Evolutionary conservation across 1,140 invertebrate species (phyloP).

Genomic region (Drosophila bocki): DNA sequence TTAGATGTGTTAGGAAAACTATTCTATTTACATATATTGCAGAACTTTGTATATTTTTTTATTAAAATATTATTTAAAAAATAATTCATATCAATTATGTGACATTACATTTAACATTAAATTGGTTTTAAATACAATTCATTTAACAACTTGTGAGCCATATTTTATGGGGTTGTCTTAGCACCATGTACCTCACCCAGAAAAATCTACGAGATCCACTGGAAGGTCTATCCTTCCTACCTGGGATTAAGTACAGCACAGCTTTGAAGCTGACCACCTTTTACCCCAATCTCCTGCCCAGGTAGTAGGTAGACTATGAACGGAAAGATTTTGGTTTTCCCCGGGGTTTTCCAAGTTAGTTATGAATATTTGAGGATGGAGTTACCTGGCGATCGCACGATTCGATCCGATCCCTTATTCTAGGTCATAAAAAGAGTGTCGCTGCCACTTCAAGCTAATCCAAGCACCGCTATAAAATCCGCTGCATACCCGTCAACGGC

Average conservation of each 20-base stretch:
- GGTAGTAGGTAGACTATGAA: constrained; percentile 64
- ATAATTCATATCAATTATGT: no score
- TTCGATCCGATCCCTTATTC: constrained; percentile 20
- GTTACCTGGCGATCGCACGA: constrained; percentile 41
- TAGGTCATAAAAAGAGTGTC: constrained; percentile 47
- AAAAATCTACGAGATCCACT: background rate
- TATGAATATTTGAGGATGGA: constrained; percentile 61
- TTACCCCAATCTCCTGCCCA: constrained; percentile 28
- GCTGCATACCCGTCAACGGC: constrained; percentile 2
- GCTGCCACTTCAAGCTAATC: constrained; percentile 41
- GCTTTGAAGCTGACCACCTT: background rate
- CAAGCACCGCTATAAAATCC: constrained; percentile 64
- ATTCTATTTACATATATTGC: no score
- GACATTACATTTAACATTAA: no score
- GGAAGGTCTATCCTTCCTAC: background rate
- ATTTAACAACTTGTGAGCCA: background rate
- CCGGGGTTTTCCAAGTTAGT: constrained; percentile 70
- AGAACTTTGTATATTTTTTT: background rate
- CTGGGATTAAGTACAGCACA: background rate
- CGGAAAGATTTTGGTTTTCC: constrained; percentile 66
- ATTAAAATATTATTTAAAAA: no score
- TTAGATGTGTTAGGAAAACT: background rate
- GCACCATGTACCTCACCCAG: no score
- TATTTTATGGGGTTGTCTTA: background rate
- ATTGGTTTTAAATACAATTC: background rate